Base-by-base conservation (phyloP, 2,797 vertebrate species). In the Pseudochaenichthys georgianus region DNA sequence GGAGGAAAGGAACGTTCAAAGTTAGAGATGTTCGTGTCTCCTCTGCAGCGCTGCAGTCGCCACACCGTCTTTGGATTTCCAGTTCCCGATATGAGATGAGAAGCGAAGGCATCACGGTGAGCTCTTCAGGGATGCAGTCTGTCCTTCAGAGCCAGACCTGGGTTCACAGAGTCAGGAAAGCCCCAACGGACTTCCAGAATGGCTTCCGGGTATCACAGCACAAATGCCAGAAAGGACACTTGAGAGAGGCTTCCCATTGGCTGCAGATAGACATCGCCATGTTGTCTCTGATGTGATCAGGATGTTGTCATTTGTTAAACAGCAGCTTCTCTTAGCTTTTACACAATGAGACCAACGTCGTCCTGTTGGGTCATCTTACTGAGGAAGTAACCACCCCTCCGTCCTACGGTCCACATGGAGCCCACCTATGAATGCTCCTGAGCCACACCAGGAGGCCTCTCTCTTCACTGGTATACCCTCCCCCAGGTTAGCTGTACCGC, bases 101-200 rank as follows among this genome's bases (percentile, higher is more conserved):
- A 75, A 67, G 72, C 23, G 72, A 89, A 91, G 87, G 89, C 87
- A 91, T 84, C 78, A 11, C 1, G 81, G 89, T 86, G 89, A 85
- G 72, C 53, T 73, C 5, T 6, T 59, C 52, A 80, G 5, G 9
- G 58, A 83, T 63, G 28, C 3, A 41, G 13, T 55, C 43, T 50
- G 38, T 73, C 16, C 28, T 38, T 8, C 11, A 42, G 5, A 28
- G 23, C 23, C 23, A 23, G 15, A 60, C 2, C 38, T 31, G 28
- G 50, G 19, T 54, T 61, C 11, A 38, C 0, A 46, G 21, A 16
- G 53, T 38, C 17, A n/a, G 31, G 43, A 10, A 45, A 38, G 46
- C 12, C 21, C 43, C 38, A 2, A 21, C 43, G 10, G 10, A 62
- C 48, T 9, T 34, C 34, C 5, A 47, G n/a, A 45, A 16, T 9